Evolutionary conservation across 2,888 invertebrate genomes (phyloP), one percentile per base, ranked within the genome.

Genomic region (Ormyrus thymus): DNA sequence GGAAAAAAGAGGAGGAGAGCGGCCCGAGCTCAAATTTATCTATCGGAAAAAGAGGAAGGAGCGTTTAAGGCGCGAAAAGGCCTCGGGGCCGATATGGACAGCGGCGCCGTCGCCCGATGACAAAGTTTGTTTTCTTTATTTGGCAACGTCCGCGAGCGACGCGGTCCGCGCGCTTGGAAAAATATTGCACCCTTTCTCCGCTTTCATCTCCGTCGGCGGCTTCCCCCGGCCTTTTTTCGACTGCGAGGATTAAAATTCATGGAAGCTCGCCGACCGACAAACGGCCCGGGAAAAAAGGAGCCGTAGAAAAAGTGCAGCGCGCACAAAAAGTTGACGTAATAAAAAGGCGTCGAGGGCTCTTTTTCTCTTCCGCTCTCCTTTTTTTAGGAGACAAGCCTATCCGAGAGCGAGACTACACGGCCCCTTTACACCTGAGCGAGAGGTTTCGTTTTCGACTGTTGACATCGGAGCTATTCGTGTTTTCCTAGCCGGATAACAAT

Each of bases 231-330:
- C 55, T 43, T 46, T 46, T 8, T 64, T 50, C n/a, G 46, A 55
- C 61, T 48, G 72, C 78, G 77, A 73, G 85, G 83, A 85, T 86
- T 86, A 86, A 86, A 86, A 86, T 86, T 86, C 86, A 86, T 86
- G 84, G 83, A 84, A 82, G 82, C 82, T 82, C 82, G 81, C 80
- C 81, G 83, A 82, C 79, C 80, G 76, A 76, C 80, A 79, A 82
- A 82, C 79, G 81, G 79, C 76, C 76, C 76, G 79, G 80, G 77
- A 66, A 76, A 71, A 80, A 79, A 70, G 64, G 72, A 65, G 69
- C 29, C 29, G 3, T 29, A 62, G 62, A 70, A 71, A 71, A 80
- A 65, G 7, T 46, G 65, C 15, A 15, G 79, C 51, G 56, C 68
- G 72, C 56, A 69, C 65, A 78, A 75, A 76, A 72, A 78, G 58